These are phyloP conservation scores for Hydrozoanthus tunicans DNA, from an alignment of 64 coral and sea anemone species.

Conservation along the genomic window DNA sequence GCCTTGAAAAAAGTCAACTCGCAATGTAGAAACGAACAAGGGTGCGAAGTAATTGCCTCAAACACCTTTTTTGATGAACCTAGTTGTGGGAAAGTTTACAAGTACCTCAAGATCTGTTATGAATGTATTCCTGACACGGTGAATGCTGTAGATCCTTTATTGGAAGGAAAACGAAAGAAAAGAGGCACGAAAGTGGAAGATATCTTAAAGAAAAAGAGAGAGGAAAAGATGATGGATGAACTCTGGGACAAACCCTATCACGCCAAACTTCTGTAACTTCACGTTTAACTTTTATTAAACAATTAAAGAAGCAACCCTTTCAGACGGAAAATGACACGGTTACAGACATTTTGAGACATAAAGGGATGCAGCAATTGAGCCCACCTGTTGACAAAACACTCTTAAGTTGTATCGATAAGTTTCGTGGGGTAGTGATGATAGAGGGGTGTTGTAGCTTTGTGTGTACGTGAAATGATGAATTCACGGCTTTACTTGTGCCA, in stretches of 20 bases:
- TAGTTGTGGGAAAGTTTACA: slow-evolving; percentile 94
- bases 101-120: slow-evolving; percentile 96
- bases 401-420: too few relatives aligned
- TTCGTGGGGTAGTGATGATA: too few relatives aligned
- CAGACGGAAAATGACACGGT: background rate
- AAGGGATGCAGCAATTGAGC: too few relatives aligned
- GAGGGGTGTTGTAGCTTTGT: too few relatives aligned
- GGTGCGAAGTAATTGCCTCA: slow-evolving; percentile 93
- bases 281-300: background rate
- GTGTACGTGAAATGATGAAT: too few relatives aligned
- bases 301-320: background rate
- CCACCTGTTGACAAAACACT: too few relatives aligned
- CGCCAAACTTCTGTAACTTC: slow-evolving; percentile 24
- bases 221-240: slow-evolving; percentile 81
- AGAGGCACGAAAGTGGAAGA: slow-evolving; percentile 84
- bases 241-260: slow-evolving; percentile 82
- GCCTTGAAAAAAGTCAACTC: slow-evolving; percentile 82
- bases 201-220: slow-evolving; percentile 75
- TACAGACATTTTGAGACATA: too few relatives aligned
- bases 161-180: slow-evolving; percentile 89
- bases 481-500: too few relatives aligned
- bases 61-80: slow-evolving; percentile 97
- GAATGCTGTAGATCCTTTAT: slow-evolving; percentile 78
- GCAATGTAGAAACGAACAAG: slow-evolving; percentile 89
- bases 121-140: slow-evolving; percentile 92